Evolutionary conservation across 2,113 vertebrate species (phyloP).

Genomic region (Platysternon megacephalum): DNA sequence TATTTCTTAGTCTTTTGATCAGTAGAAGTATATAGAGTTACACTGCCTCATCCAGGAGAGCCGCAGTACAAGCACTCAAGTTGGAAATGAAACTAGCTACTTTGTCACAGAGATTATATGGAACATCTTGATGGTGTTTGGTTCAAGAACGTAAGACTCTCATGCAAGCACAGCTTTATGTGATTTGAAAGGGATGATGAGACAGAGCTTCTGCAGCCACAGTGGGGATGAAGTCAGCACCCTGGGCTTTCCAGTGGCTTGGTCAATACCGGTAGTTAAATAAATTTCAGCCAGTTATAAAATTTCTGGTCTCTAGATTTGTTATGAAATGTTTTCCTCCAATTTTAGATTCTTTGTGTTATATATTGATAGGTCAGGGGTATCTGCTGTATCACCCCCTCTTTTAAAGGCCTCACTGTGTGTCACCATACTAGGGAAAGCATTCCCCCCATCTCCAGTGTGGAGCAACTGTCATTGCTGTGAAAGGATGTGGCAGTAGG

Average conservation of each 20-base stretch:
- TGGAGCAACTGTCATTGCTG: neutral
- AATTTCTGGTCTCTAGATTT: neutral
- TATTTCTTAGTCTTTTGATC: neutral
- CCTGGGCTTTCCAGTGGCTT: rapidly evolving
- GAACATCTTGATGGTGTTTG: neutral
- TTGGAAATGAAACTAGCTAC: neutral
- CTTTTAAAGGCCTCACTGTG: neutral
- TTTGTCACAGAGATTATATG: too few relatives aligned
- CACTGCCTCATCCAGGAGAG: neutral
- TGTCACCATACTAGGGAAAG: neutral
- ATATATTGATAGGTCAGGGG: neutral
- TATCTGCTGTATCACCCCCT: conserved; percentile 38
- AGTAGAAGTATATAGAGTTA: neutral
- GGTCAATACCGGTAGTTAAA: neutral
- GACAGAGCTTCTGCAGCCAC: neutral
- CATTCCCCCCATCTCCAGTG: neutral
- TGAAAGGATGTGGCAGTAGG: neutral
- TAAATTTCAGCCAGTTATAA: conserved; percentile 3
- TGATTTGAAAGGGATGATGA: neutral
- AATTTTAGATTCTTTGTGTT: neutral
- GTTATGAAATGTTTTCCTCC: neutral
- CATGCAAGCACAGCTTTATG: neutral
- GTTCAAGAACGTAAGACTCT: neutral
- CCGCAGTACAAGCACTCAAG: neutral
- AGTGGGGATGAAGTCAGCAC: rapidly evolving